Evolutionary conservation across 1,140 invertebrate species (phyloP).

Genomic region (Macrobrachium rosenbergii): DNA sequence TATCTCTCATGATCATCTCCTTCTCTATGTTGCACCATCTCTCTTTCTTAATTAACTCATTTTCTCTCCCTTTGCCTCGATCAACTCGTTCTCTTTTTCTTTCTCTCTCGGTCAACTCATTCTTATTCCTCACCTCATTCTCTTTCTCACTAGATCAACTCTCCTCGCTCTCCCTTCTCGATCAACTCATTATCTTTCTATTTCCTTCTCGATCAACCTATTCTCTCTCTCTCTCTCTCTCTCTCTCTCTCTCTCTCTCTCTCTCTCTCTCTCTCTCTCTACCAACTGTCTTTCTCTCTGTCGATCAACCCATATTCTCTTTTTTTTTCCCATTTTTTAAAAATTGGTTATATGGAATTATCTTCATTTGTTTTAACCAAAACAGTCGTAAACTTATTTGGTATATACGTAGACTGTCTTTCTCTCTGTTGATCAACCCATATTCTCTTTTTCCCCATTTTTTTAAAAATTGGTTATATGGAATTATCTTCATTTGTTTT

Average conservation of each 20-base stretch:
- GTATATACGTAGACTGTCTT: background rate
- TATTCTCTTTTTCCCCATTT: background rate
- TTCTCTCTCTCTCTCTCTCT: background rate
- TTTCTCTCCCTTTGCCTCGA: background rate
- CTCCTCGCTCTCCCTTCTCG: too few relatives aligned
- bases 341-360: background rate
- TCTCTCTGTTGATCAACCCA: constrained; percentile 25
- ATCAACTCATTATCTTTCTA: background rate
- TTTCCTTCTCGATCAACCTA: too few relatives aligned
- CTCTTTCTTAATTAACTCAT: background rate
- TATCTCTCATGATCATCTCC: background rate
- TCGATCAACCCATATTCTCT: background rate
- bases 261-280: background rate
- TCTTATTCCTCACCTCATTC: background rate
- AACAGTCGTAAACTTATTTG: background rate
- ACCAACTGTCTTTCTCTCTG: background rate
- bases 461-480: background rate
- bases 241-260: background rate
- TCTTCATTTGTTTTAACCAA: background rate
- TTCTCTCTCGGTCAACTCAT: background rate
- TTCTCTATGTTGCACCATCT: background rate
- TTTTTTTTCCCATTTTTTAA: background rate
- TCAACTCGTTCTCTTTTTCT: background rate
- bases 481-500: background rate
- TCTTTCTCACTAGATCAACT: background rate